phyloP scores from a whole-genome alignment of 1,140 invertebrate species.

The Drosophila eugracilis region DNA sequence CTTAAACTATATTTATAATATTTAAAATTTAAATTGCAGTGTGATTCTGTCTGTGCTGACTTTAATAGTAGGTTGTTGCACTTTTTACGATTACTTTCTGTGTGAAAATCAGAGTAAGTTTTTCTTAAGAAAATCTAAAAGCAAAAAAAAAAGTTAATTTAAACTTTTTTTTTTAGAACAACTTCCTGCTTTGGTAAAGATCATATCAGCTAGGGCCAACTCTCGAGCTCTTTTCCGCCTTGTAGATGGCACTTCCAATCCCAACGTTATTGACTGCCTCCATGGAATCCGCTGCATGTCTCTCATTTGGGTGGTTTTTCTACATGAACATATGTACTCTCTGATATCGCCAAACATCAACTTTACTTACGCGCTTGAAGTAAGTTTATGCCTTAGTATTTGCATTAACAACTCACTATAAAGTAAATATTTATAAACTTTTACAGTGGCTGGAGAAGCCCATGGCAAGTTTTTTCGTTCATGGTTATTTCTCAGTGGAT shows the following conservation, averaged over 20 bases:
- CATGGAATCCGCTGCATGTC: conserved; percentile 87
- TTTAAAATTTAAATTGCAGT: conserved; percentile 8
- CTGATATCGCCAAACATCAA: conserved; percentile 66
- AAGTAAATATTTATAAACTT: neutral
- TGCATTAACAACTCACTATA: neutral
- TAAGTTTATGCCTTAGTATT: neutral
- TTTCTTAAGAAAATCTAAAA: fast-evolving
- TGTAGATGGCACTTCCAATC: conserved; percentile 26
- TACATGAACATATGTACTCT: conserved; percentile 85
- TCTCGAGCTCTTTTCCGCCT: conserved; percentile 46
- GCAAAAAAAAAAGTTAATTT: no score
- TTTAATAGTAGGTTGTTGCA: conserved; percentile 9
- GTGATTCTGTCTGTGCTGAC: conserved; percentile 35
- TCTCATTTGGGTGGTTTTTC: conserved; percentile 88
- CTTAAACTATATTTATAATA: neutral
- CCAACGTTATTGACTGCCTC: conserved; percentile 83
- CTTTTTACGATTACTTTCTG: conserved; percentile 49
- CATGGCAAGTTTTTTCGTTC: conserved; percentile 86
- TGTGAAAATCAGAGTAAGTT: conserved; percentile 45
- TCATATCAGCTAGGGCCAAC: conserved; percentile 52
- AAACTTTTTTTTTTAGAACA: conserved; percentile 26
- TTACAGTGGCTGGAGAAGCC: conserved; percentile 79
- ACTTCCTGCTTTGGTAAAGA: conserved; percentile 33
- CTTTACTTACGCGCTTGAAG: conserved; percentile 13
- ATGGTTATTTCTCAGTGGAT: conserved; percentile 88